Evolutionary conservation across 2,797 vertebrate genomes (phyloP), one percentile per base, ranked within the genome.

Genomic region (Cyclopterus lumpus): DNA sequence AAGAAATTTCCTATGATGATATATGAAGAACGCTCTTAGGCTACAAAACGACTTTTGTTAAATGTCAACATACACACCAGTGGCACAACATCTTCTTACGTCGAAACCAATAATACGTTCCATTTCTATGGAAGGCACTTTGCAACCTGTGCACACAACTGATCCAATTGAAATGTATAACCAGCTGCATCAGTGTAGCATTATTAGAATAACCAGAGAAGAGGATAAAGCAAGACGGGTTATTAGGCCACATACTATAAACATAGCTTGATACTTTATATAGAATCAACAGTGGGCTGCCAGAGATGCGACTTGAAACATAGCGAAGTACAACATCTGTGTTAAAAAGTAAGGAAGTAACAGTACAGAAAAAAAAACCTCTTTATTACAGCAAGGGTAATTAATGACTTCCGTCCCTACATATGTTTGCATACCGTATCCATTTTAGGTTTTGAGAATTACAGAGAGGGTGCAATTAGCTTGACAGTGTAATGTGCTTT

Each of bases 401-500:
- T 46, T 5, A 4, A 46, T 58, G 4, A 34, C 26, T 32, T 58
- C 40, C 40, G 18, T 4, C 9, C 3, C 26, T 57, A n/a, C 20
- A 16, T 75, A 77, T 82, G 76, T 87, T 85, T 89, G 60, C 79
- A 88, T 74, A 84, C 28, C 28, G 58, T 73, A 49, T 87, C 57
- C 66, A 90, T 90, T 71, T 84, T 69, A 63, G 30, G 58, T 66
- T 78, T 80, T 72, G 57, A 62, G 73, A 63, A 82, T 67, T 79
- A 71, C 67, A 76, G 82, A 79, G 58, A 79, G 78, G 75, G 73
- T 66, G 76, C 88, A 93, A 93, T 94, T 93, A 93, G 82, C 87
- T 86, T 83, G 88, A 86, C 59, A 69, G 36, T 81, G 74, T 77
- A 81, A 89, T 65, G 68, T 79, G 78, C 80, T 90, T 84, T 83